These are phyloP conservation scores for Beris morrisii DNA, from an alignment of 2,888 invertebrate genomes.

Conservation along the genomic window DNA sequence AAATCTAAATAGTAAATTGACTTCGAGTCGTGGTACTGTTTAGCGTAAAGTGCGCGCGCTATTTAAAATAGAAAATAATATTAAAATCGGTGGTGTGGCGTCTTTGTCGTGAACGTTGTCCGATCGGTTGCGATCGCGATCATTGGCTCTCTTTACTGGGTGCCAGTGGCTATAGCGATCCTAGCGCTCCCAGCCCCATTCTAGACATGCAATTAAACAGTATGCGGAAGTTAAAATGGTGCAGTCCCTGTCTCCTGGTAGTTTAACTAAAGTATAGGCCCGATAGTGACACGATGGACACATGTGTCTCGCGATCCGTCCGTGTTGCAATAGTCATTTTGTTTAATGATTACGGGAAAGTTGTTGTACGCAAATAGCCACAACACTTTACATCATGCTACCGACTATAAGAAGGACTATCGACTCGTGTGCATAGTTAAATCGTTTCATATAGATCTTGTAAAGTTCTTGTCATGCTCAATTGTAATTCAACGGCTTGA, in stretches of 20 bases:
- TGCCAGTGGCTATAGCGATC: conserved; percentile 14
- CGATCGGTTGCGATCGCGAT: too few relatives aligned
- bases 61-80: too few relatives aligned
- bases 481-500: conserved; percentile 33
- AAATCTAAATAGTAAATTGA: too few relatives aligned
- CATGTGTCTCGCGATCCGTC: neutral
- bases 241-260: conserved; percentile 10
- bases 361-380: conserved; percentile 29
- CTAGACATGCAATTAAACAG: conserved; percentile 33
- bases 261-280: neutral
- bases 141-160: too few relatives aligned
- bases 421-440: neutral
- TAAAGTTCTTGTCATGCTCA: conserved; percentile 28
- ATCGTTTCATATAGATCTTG: neutral
- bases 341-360: conserved; percentile 30
- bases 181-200: conserved; percentile 27
- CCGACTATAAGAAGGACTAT: neutral
- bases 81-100: conserved; percentile 19
- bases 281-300: conserved; percentile 1
- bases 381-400: conserved; percentile 1
- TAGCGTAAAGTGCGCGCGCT: too few relatives aligned
- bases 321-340: conserved; percentile 5
- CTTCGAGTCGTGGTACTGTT: too few relatives aligned
- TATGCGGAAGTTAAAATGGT: conserved; percentile 38
- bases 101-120: neutral